Evolutionary conservation across 2,797 vertebrate species (phyloP).

Genomic region (Decapterus maruadsi): DNA sequence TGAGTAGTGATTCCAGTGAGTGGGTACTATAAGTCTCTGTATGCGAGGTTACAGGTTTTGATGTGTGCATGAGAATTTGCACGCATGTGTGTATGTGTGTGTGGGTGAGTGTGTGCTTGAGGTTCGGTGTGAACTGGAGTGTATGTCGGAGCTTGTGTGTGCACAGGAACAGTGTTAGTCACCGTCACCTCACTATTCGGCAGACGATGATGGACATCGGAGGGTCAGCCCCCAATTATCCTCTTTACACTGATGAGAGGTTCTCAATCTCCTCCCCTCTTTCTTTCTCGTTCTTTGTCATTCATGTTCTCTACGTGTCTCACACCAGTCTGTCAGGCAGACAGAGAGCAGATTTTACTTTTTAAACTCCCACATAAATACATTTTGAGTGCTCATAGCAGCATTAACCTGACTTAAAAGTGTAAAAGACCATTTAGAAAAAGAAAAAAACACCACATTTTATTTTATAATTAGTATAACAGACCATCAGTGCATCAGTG

Average conservation of each 20-base stretch:
- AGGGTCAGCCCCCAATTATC: constrained; percentile 73
- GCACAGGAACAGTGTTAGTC: constrained; percentile 55
- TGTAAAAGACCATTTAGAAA: not conserved
- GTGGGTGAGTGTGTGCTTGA: not conserved
- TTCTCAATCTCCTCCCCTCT: constrained; percentile 11
- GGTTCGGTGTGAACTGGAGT: constrained; percentile 21
- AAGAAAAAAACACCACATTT: too few relatives aligned
- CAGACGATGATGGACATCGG: constrained; percentile 58
- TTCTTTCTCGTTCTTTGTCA: constrained; percentile 32
- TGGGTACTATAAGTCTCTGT: constrained; percentile 60
- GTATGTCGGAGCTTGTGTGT: constrained; percentile 22
- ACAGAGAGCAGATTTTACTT: not conserved
- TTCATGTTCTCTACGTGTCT: constrained; percentile 14
- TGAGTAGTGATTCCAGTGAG: constrained; percentile 57
- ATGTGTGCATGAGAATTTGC: constrained; percentile 42
- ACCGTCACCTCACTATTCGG: constrained; percentile 47
- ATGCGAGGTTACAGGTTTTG: constrained; percentile 40
- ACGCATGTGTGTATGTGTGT: constrained; percentile 3
- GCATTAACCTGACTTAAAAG: too few relatives aligned
- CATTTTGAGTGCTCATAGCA: not conserved
- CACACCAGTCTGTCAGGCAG: not conserved
- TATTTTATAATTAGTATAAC: not conserved
- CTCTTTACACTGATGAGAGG: constrained; percentile 60
- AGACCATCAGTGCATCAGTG: too few relatives aligned
- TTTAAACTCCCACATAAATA: not conserved